These are phyloP conservation scores for Ophraella communa DNA, from an alignment of 2,888 invertebrate genomes.

Conservation along the genomic window DNA sequence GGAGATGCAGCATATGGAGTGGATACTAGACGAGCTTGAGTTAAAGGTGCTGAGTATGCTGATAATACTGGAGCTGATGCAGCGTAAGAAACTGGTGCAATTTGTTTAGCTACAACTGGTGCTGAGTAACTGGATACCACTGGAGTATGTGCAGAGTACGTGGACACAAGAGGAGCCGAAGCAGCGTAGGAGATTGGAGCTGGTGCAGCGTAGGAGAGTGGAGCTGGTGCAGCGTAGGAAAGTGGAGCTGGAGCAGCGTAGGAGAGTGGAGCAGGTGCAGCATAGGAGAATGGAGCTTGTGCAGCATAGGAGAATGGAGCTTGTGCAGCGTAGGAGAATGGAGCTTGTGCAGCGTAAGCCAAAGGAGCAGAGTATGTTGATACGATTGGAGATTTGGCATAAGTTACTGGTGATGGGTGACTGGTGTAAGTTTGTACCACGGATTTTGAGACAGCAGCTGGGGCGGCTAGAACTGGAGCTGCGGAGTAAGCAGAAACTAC, in stretches of 20 bases:
- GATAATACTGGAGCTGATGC: conserved; percentile 10
- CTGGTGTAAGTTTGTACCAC: conserved; percentile 65
- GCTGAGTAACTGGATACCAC: conserved; percentile 38
- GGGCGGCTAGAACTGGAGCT: conserved; percentile 57
- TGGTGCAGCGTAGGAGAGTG: background rate
- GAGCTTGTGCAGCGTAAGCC: conserved; percentile 16
- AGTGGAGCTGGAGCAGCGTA: background rate
- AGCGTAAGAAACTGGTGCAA: conserved; percentile 10
- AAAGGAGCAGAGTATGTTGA: conserved; percentile 43
- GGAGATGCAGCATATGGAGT: too few species aligned
- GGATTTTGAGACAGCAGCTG: conserved; percentile 57
- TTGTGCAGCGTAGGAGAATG: conserved; percentile 55
- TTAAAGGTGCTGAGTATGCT: conserved; percentile 7
- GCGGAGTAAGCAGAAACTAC: conserved; percentile 47
- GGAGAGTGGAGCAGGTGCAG: background rate
- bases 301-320: conserved; percentile 62
- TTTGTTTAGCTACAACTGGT: conserved; percentile 1
- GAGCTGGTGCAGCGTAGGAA: background rate
- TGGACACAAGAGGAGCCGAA: background rate
- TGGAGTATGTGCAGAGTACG: conserved; percentile 58
- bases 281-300: conserved; percentile 57
- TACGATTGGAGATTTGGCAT: conserved; percentile 23
- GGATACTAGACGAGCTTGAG: conserved; percentile 27
- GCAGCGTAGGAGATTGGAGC: background rate
- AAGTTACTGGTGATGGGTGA: conserved; percentile 50